phyloP scores from a whole-genome alignment of 2,888 invertebrate species.

The Caenorhabditis uteleia region DNA sequence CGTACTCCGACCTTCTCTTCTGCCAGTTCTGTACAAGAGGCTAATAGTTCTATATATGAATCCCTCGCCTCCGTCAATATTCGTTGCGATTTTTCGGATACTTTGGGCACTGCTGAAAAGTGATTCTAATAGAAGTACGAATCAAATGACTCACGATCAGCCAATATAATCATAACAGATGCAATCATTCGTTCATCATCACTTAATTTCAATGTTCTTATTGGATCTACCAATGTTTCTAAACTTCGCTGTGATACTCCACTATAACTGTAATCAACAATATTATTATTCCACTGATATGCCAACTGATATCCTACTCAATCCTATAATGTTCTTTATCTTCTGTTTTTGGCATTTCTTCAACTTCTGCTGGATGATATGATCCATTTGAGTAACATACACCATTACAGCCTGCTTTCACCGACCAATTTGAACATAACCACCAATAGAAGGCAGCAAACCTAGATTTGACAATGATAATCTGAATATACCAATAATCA shows the following conservation, averaged over 20 bases:
- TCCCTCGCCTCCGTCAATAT: conserved; percentile 25
- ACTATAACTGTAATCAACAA: conserved; percentile 13
- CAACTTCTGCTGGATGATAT: conserved; percentile 52
- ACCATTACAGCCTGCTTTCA: conserved; percentile 32
- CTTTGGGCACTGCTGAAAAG: conserved; percentile 19
- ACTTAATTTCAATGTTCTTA: conserved; percentile 29
- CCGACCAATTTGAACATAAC: conserved; percentile 53
- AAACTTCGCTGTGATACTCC: conserved; percentile 39
- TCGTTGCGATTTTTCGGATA: conserved; percentile 11
- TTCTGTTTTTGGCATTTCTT: conserved; percentile 13
- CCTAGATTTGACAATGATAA: conserved; percentile 54
- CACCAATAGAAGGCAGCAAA: conserved; percentile 65
- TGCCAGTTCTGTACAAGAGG: conserved; percentile 3
- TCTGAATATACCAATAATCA: conserved; percentile 12
- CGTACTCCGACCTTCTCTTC: conserved; percentile 22
- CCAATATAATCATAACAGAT: conserved; percentile 37
- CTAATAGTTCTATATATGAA: conserved; percentile 22
- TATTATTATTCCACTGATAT: conserved; percentile 3
- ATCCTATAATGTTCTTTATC: conserved; percentile 13
- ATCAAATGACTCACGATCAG: conserved; percentile 29
- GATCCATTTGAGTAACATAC: conserved; percentile 63
- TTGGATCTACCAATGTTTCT: conserved; percentile 36
- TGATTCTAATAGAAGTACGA: not conserved
- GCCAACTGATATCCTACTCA: conserved; percentile 17
- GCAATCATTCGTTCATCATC: conserved; percentile 43